Base-by-base conservation (phyloP, 2,113 vertebrate genomes). In the Speoplatyrhinus poulsoni region DNA sequence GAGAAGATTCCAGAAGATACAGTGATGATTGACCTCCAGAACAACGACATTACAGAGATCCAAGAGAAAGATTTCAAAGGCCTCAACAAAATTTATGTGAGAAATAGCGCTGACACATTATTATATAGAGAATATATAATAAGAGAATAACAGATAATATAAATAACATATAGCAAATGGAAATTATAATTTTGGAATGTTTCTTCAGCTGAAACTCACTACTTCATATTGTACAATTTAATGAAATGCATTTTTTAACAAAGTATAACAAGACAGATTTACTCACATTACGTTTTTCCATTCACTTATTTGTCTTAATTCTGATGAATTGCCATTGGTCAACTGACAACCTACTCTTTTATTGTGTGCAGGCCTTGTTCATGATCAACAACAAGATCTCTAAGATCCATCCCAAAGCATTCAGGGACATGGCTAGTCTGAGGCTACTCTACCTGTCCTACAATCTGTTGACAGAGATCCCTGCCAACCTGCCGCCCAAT, bases 21-120 rank as follows among this genome's bases (percentile, higher is more conserved):
- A 3, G 86, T 94, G 59, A 94, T 99, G 91, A 85, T 99, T 13
- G 98, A 99, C 66, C 96, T 99, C 78, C 98, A 99, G 84, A 99
- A 99, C 91, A 99, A 99, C 72, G 96, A 95, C 86, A 98, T 99
- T 81, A 98, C 89, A 17, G 96, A 98, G 82, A 95, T 99, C 86
- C 97, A 96, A 85, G 96, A 99, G 88, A 92, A 96, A 0, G 96
- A 99, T 82, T 95, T 99, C 67, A 96, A 92, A 90, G 96, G 95
- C 85, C 93, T 98, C 68, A 56, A 75, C 50, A 88, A 84, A 67
- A 85, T 94, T 70, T 88, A 98, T 26, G 97, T 98, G 93, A 96
- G 96, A 72, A 7, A 52, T 65, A 50, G 15, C 48, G 67, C 64
- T 19, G 8, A 6, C 48, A 41, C 36, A 41, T 41, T 41, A 41